Evolutionary conservation across 2,797 vertebrate genomes (phyloP), one percentile per base, ranked within the genome.

Genomic region (Orestias chungarensis): DNA sequence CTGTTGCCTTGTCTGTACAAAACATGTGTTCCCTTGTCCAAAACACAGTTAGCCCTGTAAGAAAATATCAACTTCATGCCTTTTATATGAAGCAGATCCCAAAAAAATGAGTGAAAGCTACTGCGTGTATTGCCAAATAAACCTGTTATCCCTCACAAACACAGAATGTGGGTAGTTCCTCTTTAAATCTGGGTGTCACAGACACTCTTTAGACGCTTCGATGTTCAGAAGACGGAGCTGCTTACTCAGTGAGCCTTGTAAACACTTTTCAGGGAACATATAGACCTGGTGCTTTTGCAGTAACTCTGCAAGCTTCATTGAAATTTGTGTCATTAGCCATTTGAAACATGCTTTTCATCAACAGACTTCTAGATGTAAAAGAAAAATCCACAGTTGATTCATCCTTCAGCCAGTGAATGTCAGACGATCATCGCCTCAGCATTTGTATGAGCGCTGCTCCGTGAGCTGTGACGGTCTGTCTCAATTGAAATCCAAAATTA

Each of bases 401-500:
- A 61, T 68, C 52, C 75, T 49, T 71, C 64, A 47, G 57, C 70
- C 52, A 31, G 33, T 50, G 44, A 84, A 80, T 73, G 76, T 76
- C 62, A 68, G 74, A 49, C 68, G 65, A 73, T 73, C 75, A 72
- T 79, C 55, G 40, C 52, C 68, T 80, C 20, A 11, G 71, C 72
- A 61, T 79, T 67, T 54, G 72, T 81, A 75, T 76, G 74, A 78
- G 77, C 8, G 23, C 62, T 78, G 79, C 3, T 64, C 81, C 40
- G 7, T 79, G 79, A 89, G 81, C 76, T 47, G 49, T 86, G 82
- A 88, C 84, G 70, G 83, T 82, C 79, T 47, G 50, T 84, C 79
- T 85, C 67, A 62, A 82, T 81, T 87, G 82, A 87, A 92, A 93
- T 91, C 78, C 85, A 85, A 68, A 79, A 81, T 75, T 77, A 66